Evolutionary conservation across 92 coral and sea anemone genomes (phyloP).

Genomic region (Bergia sp.): DNA sequence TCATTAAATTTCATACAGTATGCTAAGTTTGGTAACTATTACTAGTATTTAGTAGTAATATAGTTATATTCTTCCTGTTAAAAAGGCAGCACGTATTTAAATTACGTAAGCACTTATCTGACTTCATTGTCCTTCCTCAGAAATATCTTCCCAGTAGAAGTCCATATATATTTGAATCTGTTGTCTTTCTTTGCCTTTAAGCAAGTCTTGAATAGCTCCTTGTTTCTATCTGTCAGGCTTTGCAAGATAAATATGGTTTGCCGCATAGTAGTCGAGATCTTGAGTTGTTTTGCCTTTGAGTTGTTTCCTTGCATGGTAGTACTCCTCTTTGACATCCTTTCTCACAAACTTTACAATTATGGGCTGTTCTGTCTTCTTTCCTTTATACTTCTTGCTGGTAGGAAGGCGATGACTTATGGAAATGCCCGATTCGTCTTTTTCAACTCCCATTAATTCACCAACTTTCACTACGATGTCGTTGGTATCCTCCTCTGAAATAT

Average conservation of each 20-base stretch:
- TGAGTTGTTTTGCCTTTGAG: conserved; percentile 46
- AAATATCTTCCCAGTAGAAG: conserved; percentile 44
- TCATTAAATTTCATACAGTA: neutral
- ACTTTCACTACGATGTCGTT: conserved; percentile 41
- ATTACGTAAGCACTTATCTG: conserved; percentile 29
- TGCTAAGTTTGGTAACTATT: neutral
- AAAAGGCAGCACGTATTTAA: no score
- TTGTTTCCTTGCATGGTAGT: conserved; percentile 46
- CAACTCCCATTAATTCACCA: conserved; percentile 40
- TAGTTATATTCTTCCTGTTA: no score
- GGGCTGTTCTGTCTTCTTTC: conserved; percentile 30
- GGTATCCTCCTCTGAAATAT: conserved; percentile 31
- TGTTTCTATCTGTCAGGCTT: conserved; percentile 55
- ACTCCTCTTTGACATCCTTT: conserved; percentile 40
- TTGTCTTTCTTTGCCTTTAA: conserved; percentile 49
- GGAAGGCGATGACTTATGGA: conserved; percentile 52
- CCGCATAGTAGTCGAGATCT: conserved; percentile 44
- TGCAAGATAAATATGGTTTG: conserved; percentile 45
- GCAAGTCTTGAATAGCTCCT: conserved; percentile 45
- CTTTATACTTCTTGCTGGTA: conserved; percentile 31
- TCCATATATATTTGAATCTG: conserved; percentile 46
- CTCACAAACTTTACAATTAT: conserved; percentile 53
- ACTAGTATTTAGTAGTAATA: neutral
- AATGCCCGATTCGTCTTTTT: conserved; percentile 38
- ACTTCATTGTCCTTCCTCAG: conserved; percentile 45